Base-by-base conservation (phyloP, 64 coral and sea anemone species). In the Dendrophyllia cribrosa region DNA sequence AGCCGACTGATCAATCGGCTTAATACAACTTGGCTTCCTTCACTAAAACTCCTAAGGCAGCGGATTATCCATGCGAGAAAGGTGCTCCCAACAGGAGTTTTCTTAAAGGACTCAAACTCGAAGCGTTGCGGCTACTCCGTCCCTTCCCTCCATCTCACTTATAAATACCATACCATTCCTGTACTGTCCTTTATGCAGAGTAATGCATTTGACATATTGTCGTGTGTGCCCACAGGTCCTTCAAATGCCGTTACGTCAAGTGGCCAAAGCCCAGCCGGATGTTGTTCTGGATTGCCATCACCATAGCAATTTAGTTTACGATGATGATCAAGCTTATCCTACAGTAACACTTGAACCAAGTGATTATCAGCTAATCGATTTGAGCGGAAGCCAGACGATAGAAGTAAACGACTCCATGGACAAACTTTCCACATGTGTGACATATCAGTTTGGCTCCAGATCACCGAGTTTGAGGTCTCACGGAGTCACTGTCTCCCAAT, bases 381-480 rank as follows among this genome's bases (percentile, higher is more conserved):
- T 95, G 64, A 87, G 69, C n/a, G 79, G 85, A 88, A 96, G 61
- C 86, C 90, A 92, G 14, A 72, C 70, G 45, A 81, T 90, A 51
- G 62, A 81, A 25, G 5, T 90, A 6, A 45, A 64, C n/a, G 55
- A 91, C 11, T 72, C 87, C 59, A 85, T 56, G 78, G 91, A 80
- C 34, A 60, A 72, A 78, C 79, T 71, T 74, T 88, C 44, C 63
- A 66, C 67, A 48, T 55, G 88, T 24, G 4, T 80, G 23, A 50
- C 68, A 48, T 63, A 51, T 88, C 51, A 64, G 48, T 14, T 74
- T 34, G 88, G 23, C 3, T 97, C 95, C 24, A 66, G 90, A 70
- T 91, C 92, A 4, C 77, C 86, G 13, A 97, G 95, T 43, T 17
- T 97, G 13, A 72, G 87, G 21, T 96, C 91, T 74, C 87, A 86